A percentile compares a stretch with the other conserved stretches of the same genome.
Evolutionary conservation across 2,797 vertebrate species (phyloP).

Genomic region (Betta splendens): DNA sequence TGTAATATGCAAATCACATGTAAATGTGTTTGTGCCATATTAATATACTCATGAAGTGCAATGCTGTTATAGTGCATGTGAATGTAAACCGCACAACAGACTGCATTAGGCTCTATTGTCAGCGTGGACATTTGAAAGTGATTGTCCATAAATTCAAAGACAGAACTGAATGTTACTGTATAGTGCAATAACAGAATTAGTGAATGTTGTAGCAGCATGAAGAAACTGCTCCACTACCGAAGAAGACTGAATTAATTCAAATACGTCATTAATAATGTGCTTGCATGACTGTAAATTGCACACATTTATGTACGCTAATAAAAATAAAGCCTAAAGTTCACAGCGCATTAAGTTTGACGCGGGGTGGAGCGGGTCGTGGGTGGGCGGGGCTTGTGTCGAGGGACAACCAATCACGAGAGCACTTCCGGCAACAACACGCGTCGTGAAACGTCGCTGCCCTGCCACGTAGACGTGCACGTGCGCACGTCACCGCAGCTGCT

Average conservation of each 20-base stretch:
- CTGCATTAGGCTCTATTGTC: slow-evolving; percentile 46
- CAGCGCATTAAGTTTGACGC: not conserved
- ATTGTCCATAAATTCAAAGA: slow-evolving; percentile 37
- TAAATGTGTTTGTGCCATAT: slow-evolving; percentile 57
- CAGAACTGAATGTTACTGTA: slow-evolving; percentile 40
- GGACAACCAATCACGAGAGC: slow-evolving; percentile 60
- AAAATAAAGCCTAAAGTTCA: slow-evolving; percentile 24
- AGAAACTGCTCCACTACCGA: slow-evolving; percentile 13
- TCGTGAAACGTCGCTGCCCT: slow-evolving; percentile 64
- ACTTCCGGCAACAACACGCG: slow-evolving; percentile 37
- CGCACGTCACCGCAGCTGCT: not conserved
- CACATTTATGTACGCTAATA: slow-evolving; percentile 42
- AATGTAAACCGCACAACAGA: slow-evolving; percentile 44
- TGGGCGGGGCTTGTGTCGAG: slow-evolving; percentile 39
- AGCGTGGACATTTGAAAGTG: slow-evolving; percentile 27
- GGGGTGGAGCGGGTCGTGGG: not conserved
- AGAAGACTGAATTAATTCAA: not conserved
- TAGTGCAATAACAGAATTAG: slow-evolving; percentile 8
- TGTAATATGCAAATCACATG: slow-evolving; percentile 55
- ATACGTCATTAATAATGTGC: slow-evolving; percentile 24
- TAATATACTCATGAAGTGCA: slow-evolving; percentile 52
- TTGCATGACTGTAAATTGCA: slow-evolving; percentile 57
- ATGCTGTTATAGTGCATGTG: slow-evolving; percentile 66
- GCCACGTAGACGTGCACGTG: slow-evolving; percentile 68
- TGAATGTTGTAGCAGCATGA: slow-evolving; percentile 47